Percentiles rank a stretch among this genome's conserved stretches.
Conservation (phyloP, 1,140 invertebrate species). For the Drosophila kikkawai region DNA sequence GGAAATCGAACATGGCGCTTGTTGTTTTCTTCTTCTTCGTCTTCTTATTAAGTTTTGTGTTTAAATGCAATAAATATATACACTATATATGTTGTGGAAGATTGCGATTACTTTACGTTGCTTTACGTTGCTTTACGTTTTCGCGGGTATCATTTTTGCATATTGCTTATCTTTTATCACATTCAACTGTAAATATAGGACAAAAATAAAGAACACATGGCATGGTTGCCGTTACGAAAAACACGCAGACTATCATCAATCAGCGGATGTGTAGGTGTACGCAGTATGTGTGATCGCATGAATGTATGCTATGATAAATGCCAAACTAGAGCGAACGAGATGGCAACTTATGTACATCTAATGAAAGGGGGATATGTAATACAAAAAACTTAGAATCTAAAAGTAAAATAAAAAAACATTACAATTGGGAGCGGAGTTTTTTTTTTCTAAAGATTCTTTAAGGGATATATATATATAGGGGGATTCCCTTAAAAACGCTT, state of each 20-base stretch:
- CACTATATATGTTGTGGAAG: conserved; percentile 35
- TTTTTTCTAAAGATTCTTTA: conserved; percentile 1
- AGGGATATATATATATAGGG: neutral
- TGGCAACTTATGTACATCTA: conserved; percentile 23
- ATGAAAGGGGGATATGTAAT: conserved; percentile 11
- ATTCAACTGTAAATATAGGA: conserved; percentile 46
- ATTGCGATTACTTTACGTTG: conserved; percentile 36
- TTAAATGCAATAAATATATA: conserved; percentile 13
- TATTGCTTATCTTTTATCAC: conserved; percentile 50
- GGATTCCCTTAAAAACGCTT: conserved; percentile 17
- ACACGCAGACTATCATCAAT: conserved; percentile 55
- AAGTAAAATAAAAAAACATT: conserved; percentile 10
- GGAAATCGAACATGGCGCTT: conserved; percentile 40
- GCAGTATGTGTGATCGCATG: conserved; percentile 40
- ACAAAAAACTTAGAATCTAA: conserved; percentile 13
- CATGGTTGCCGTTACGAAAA: conserved; percentile 38
- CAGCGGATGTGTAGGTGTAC: conserved; percentile 20
- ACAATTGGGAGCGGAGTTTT: conserved; percentile 24
- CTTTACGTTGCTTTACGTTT: conserved; percentile 43
- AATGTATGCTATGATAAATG: conserved; percentile 53
- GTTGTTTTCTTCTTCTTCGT: conserved; percentile 12
- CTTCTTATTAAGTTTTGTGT: conserved; percentile 19
- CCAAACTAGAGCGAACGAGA: conserved; percentile 34
- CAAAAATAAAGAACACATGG: conserved; percentile 31
- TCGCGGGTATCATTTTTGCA: conserved; percentile 27